These are phyloP conservation scores for Martes martes DNA, from an alignment of 2,113 vertebrate species.

Conservation along the genomic window DNA sequence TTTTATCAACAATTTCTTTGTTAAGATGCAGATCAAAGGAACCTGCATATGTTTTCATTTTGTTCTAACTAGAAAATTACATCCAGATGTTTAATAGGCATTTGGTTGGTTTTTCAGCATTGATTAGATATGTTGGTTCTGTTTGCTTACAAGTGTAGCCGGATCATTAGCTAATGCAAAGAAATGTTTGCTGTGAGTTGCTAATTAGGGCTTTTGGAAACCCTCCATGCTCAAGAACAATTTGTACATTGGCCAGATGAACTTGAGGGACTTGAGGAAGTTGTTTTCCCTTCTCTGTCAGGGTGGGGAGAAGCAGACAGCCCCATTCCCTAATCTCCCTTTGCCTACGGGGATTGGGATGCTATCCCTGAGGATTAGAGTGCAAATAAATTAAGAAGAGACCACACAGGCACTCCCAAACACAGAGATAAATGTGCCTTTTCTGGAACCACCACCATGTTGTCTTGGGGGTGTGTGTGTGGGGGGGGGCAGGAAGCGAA, in stretches of 20 bases:
- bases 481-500: not conserved
- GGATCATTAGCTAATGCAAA: slow-evolving; percentile 91
- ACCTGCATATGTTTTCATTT: slow-evolving; percentile 88
- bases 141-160: slow-evolving; percentile 91
- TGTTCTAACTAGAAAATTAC: slow-evolving; percentile 89
- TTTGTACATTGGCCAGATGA: slow-evolving; percentile 87
- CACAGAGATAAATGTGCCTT: slow-evolving; percentile 37
- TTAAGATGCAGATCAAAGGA: slow-evolving; percentile 88
- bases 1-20: slow-evolving; percentile 87
- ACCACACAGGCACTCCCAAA: slow-evolving; percentile 81
- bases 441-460: slow-evolving; percentile 62
- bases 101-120: slow-evolving; percentile 88
- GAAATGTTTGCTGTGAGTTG: slow-evolving; percentile 87
- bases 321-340: slow-evolving; percentile 81
- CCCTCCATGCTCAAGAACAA: slow-evolving; percentile 85
- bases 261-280: slow-evolving; percentile 82
- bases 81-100: slow-evolving; percentile 92
- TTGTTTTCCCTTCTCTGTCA: slow-evolving; percentile 80
- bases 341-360: slow-evolving; percentile 83
- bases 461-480: not conserved
- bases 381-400: slow-evolving; percentile 86
- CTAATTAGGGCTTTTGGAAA: slow-evolving; percentile 91
- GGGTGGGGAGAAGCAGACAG: slow-evolving; percentile 72
- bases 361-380: slow-evolving; percentile 81
- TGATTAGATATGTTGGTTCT: slow-evolving; percentile 91